phyloP scores from a whole-genome alignment of 2,797 vertebrate genomes.

The Synaphobranchus kaupii region DNA sequence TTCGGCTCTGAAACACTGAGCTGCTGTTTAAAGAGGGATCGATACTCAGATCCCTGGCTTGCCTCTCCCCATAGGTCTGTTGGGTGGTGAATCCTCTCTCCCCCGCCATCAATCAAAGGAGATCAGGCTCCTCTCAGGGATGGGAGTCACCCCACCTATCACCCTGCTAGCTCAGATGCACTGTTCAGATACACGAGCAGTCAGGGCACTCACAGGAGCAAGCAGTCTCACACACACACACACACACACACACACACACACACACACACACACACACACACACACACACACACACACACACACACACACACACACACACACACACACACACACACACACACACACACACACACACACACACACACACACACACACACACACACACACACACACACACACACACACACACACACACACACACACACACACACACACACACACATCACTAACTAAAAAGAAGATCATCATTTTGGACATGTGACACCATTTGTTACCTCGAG shows the following conservation, averaged over 20 bases:
- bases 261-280: not conserved
- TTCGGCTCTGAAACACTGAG: not conserved
- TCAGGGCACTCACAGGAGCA: not conserved
- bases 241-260: not conserved
- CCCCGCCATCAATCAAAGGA: conserved; percentile 15
- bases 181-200: not conserved
- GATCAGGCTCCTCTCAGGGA: conserved; percentile 16
- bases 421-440: not conserved
- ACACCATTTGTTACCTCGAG: not conserved
- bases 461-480: not conserved
- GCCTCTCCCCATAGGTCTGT: not conserved
- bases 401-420: not conserved
- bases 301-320: not conserved
- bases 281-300: not conserved
- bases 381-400: not conserved
- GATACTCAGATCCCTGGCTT: conserved; percentile 21
- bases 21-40: conserved; percentile 24
- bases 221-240: not conserved
- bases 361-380: not conserved
- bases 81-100: conserved; percentile 23
- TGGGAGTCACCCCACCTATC: not conserved
- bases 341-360: not conserved
- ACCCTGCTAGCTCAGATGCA: not conserved
- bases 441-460: not conserved
- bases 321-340: not conserved